These are phyloP conservation scores for Amblyraja radiata DNA, from an alignment of 2,797 vertebrate genomes.

Conservation along the genomic window DNA sequence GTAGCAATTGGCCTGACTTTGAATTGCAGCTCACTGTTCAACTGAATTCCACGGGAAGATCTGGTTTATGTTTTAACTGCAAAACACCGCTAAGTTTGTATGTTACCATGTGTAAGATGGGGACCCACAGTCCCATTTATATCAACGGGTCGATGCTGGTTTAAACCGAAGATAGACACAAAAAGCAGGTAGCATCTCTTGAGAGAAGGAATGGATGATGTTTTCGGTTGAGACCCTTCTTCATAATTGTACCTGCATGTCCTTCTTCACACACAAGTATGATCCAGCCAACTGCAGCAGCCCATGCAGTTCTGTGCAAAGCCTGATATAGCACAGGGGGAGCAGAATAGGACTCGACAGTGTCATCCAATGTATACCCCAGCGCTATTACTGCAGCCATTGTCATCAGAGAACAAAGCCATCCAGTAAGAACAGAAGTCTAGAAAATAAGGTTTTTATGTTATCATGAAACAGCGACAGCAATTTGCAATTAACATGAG, in stretches of 20 bases:
- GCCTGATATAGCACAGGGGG: constrained; percentile 69
- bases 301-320: constrained; percentile 70
- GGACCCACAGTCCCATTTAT: too few species aligned
- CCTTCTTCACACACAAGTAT: constrained; percentile 72
- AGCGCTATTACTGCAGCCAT: constrained; percentile 59
- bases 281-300: constrained; percentile 66
- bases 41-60: neutral
- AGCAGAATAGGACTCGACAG: constrained; percentile 48
- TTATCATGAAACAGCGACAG: too few species aligned
- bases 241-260: constrained; percentile 58
- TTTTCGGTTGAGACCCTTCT: too few species aligned
- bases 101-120: neutral
- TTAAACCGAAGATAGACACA: too few species aligned
- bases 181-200: too few species aligned
- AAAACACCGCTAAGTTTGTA: neutral
- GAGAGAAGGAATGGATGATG: too few species aligned
- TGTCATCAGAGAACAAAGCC: constrained; percentile 58
- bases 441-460: constrained; percentile 40
- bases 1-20: neutral
- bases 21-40: neutral
- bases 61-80: neutral
- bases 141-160: too few species aligned
- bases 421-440: constrained; percentile 65
- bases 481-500: neutral
- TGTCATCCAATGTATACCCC: constrained; percentile 59